These are phyloP conservation scores for Caenorhabditis panamensis DNA, from an alignment of 2,888 invertebrate species.

Conservation along the genomic window DNA sequence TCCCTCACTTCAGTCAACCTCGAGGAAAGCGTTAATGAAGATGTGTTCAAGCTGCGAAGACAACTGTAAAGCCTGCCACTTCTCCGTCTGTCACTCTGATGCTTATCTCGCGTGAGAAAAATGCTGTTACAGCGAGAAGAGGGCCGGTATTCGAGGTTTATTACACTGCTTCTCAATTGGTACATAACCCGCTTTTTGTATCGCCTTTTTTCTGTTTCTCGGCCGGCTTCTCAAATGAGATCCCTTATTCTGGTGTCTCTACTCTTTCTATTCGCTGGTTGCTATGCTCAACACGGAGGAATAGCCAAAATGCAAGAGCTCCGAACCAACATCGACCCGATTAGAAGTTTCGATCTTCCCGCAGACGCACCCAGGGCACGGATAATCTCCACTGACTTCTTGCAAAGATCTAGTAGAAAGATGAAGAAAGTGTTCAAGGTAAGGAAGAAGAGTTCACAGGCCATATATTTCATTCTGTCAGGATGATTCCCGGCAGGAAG, in stretches of 20 bases:
- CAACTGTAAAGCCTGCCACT: constrained; percentile 13
- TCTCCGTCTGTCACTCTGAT: constrained; percentile 15
- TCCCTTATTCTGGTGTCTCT: background rate
- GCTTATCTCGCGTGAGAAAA: constrained; percentile 22
- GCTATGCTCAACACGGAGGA: constrained; percentile 36
- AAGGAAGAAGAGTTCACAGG: background rate
- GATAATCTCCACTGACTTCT: constrained; percentile 47
- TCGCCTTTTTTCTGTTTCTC: constrained; percentile 25
- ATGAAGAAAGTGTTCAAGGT: constrained; percentile 50
- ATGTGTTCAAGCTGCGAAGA: constrained; percentile 12
- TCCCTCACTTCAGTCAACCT: background rate
- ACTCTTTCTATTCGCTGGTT: constrained; percentile 14
- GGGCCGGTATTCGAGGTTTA: constrained; percentile 53
- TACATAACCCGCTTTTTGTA: constrained; percentile 41
- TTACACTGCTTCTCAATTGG: constrained; percentile 12
- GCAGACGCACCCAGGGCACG: constrained; percentile 59
- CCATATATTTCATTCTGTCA: constrained; percentile 19
- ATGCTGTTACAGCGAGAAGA: constrained; percentile 39
- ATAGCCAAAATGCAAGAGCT: constrained; percentile 46
- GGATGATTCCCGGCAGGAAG: constrained; percentile 48
- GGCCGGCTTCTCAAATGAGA: constrained; percentile 23
- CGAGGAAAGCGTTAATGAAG: constrained; percentile 7
- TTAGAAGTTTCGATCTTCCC: constrained; percentile 59
- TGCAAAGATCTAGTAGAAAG: constrained; percentile 38
- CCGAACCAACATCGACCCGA: constrained; percentile 42